Evolutionary conservation across 1,140 invertebrate genomes (phyloP).

Genomic region (Lycorma delicatula): DNA sequence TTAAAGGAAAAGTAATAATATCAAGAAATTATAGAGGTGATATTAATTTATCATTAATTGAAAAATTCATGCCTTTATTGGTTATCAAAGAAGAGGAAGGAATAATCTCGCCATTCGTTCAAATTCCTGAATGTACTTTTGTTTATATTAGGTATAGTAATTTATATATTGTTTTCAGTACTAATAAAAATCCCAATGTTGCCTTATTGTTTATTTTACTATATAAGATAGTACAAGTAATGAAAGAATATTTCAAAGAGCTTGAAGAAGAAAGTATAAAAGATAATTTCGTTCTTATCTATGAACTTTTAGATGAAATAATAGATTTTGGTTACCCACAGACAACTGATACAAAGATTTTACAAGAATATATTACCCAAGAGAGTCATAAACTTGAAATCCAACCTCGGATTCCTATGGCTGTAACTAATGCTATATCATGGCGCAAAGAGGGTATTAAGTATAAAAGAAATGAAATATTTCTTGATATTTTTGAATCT

Average conservation of each 20-base stretch:
- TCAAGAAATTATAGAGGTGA: conserved; percentile 96
- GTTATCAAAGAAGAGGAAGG: conserved; percentile 98
- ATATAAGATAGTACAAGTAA: conserved; percentile 92
- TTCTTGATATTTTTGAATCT: conserved; percentile 97
- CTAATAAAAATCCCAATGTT: conserved; percentile 96
- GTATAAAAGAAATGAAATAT: conserved; percentile 98
- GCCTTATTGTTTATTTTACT: conserved; percentile 92
- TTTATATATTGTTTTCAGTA: conserved; percentile 92
- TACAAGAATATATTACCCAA: conserved; percentile 86
- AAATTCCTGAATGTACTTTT: conserved; percentile 85
- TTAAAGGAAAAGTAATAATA: conserved; percentile 95
- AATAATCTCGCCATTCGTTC: conserved; percentile 80
- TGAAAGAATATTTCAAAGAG: conserved; percentile 98
- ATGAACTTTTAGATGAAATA: conserved; percentile 93
- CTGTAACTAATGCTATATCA: conserved; percentile 98
- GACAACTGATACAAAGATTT: conserved; percentile 95
- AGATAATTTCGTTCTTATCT: conserved; percentile 98
- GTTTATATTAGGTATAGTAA: conserved; percentile 99
- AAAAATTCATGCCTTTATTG: conserved; percentile 97
- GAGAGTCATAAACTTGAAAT: conserved; percentile 96
- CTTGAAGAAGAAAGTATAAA: conserved; percentile 96
- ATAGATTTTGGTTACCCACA: conserved; percentile 98
- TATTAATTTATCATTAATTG: conserved; percentile 90
- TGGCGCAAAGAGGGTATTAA: conserved; percentile 98
- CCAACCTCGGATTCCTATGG: conserved; percentile 90